Conservation (phyloP, 2,888 invertebrate species). For the Tetragnatha montana region DNA sequence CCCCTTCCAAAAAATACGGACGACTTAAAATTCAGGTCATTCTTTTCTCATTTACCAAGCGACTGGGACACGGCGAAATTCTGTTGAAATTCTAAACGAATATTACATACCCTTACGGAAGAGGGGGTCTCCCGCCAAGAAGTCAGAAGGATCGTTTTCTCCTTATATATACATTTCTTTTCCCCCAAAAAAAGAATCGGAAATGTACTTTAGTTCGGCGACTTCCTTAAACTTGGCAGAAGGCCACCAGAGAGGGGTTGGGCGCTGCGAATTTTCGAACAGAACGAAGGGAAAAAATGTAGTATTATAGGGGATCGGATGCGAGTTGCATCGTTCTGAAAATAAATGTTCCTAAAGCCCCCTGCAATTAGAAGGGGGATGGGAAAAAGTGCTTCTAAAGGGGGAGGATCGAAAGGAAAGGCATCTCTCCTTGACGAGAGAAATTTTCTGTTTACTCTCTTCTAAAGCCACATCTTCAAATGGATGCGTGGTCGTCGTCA, state of each 20-base stretch:
- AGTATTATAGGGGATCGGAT: background rate
- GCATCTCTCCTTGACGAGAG: background rate
- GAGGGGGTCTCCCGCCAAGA: slow-evolving; percentile 7
- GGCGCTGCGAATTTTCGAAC: no score
- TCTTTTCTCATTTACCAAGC: slow-evolving; percentile 43
- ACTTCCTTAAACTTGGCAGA: slow-evolving; percentile 27
- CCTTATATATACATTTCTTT: slow-evolving; percentile 47
- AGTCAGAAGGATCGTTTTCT: slow-evolving; percentile 25
- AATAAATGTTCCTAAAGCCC: background rate
- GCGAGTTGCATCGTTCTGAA: background rate
- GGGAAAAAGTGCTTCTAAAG: background rate
- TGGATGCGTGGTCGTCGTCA: background rate
- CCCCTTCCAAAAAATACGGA: background rate
- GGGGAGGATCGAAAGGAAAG: background rate
- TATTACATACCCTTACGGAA: slow-evolving; percentile 23
- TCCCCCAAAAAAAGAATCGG: slow-evolving; percentile 24
- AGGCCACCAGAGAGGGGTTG: slow-evolving; percentile 6
- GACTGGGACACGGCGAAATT: slow-evolving; percentile 32
- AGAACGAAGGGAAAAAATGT: background rate
- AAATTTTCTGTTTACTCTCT: background rate
- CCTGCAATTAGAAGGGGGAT: background rate
- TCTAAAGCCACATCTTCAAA: background rate
- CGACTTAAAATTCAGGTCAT: slow-evolving; percentile 51
- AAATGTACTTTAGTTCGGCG: slow-evolving; percentile 31
- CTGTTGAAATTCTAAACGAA: slow-evolving; percentile 35